A percentile compares a stretch with the other conserved stretches of the same genome.
phyloP scores from a whole-genome alignment of 2,888 invertebrate species.

The Synergus japonicus region DNA sequence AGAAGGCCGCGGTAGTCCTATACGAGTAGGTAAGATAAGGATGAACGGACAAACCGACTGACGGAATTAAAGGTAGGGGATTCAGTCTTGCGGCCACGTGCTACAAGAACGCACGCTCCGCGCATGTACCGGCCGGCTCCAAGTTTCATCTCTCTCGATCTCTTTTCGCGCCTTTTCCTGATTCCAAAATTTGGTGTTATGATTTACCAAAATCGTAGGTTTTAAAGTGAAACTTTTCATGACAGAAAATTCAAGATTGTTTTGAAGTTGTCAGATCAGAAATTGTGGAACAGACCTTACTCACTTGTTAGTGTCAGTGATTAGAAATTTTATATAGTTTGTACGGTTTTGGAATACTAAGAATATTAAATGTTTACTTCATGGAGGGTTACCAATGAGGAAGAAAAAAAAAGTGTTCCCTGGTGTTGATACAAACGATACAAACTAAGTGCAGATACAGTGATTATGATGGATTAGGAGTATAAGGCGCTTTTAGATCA shows the following conservation, averaged over 20 bases:
- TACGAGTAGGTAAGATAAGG: slow-evolving; percentile 69
- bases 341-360: background rate
- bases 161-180: slow-evolving; percentile 57
- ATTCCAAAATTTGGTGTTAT: background rate
- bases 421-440: slow-evolving; percentile 5
- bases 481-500: background rate
- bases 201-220: background rate
- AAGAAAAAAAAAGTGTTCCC: slow-evolving; percentile 19
- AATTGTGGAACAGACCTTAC: background rate
- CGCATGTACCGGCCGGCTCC: slow-evolving; percentile 67
- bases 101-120: slow-evolving; percentile 76
- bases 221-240: background rate
- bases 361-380: background rate
- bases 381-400: background rate
- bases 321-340: background rate
- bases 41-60: slow-evolving; percentile 73
- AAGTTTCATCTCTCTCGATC: slow-evolving; percentile 61
- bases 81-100: slow-evolving; percentile 76
- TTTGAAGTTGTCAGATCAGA: background rate
- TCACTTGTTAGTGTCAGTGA: slow-evolving; percentile 10
- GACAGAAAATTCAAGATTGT: background rate
- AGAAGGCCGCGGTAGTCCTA: slow-evolving; percentile 57
- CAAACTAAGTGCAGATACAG: slow-evolving; percentile 13
- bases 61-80: slow-evolving; percentile 73
- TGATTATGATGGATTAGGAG: slow-evolving; percentile 35